phyloP scores from a whole-genome alignment of 2,113 vertebrate species.

The Gymnobelideus leadbeateri region DNA sequence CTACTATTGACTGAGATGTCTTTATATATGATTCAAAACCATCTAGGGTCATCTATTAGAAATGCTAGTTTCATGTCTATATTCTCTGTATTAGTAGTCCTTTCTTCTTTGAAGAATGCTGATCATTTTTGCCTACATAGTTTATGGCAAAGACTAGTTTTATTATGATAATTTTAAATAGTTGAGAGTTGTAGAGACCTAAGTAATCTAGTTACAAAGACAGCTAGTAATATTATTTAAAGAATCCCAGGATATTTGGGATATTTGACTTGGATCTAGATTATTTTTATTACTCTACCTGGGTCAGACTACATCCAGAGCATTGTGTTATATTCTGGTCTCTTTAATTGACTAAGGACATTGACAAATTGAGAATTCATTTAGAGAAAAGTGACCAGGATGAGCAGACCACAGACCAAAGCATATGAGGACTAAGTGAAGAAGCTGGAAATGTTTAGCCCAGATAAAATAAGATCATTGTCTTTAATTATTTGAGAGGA shows the following conservation, averaged over 20 bases:
- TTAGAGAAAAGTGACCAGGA: not conserved
- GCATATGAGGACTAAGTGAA: not conserved
- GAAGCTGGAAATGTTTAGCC: not conserved
- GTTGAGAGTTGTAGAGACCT: not conserved
- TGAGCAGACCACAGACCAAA: not conserved
- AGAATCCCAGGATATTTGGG: not conserved
- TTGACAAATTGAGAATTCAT: not conserved
- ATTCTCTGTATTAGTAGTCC: slow-evolving; percentile 10
- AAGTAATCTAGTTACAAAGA: not conserved
- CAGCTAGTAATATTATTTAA: not conserved
- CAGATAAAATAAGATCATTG: not conserved
- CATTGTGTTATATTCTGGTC: not conserved
- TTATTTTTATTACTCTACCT: not conserved
- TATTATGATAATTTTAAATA: not conserved
- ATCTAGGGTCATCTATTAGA: slow-evolving; percentile 25
- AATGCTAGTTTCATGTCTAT: slow-evolving; percentile 41
- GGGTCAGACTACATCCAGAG: not conserved
- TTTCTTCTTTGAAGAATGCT: slow-evolving; percentile 47
- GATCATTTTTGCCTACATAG: not conserved
- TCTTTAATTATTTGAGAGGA: not conserved
- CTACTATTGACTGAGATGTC: slow-evolving; percentile 25
- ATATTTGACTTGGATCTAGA: not conserved
- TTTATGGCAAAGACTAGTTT: slow-evolving; percentile 47
- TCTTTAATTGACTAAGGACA: not conserved
- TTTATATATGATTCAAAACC: slow-evolving; percentile 12